phyloP scores from a whole-genome alignment of 2,888 invertebrate genomes.

The Neoitamus cyanurus region DNA sequence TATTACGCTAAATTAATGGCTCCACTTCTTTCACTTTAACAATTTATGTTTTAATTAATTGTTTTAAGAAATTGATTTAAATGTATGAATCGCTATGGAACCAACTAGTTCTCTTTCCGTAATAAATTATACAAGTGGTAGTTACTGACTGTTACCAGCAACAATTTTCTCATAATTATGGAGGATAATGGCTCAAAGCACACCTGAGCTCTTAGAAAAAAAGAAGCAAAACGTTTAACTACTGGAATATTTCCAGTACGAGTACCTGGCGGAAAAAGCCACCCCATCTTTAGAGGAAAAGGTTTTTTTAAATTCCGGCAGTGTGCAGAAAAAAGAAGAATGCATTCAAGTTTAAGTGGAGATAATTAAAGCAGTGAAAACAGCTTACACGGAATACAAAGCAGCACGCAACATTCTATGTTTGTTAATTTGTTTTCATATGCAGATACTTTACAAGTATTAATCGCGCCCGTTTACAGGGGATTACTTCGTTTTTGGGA shows the following conservation, averaged over 20 bases:
- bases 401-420: neutral
- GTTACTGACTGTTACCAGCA: neutral
- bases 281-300: neutral
- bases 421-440: constrained; percentile 5
- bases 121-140: neutral
- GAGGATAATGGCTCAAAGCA: neutral
- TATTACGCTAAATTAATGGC: neutral
- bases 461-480: neutral
- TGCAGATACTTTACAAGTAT: neutral
- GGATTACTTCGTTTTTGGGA: neutral
- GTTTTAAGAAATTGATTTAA: neutral
- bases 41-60: neutral
- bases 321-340: neutral
- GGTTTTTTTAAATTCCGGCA: neutral
- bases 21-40: neutral
- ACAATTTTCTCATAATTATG: neutral
- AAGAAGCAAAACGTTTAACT: neutral
- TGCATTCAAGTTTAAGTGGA: neutral
- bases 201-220: neutral
- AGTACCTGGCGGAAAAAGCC: neutral
- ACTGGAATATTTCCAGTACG: neutral
- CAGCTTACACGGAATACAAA: neutral
- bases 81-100: too few relatives aligned
- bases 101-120: neutral
- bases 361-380: neutral